Conservation (phyloP, 2,888 invertebrate genomes). For the Nebria brevicollis region DNA sequence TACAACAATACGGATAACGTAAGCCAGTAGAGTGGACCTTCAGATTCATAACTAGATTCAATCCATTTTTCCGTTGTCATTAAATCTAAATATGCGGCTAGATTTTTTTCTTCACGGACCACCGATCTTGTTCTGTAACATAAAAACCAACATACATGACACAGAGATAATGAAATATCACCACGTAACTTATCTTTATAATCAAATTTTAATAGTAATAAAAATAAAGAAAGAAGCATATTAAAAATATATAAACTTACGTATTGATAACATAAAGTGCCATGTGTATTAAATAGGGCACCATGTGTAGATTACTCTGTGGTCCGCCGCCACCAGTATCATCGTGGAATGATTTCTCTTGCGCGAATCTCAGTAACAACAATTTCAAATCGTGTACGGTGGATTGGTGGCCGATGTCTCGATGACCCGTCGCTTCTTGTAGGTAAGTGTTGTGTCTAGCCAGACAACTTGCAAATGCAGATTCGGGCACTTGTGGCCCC, state of each 20-base stretch:
- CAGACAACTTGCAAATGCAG: conserved; percentile 91
- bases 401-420: conserved; percentile 82
- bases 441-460: conserved; percentile 91
- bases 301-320: conserved; percentile 96
- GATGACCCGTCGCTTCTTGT: conserved; percentile 75
- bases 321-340: conserved; percentile 98
- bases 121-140: conserved; percentile 74
- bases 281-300: conserved; percentile 94
- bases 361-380: conserved; percentile 86
- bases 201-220: too few relatives aligned
- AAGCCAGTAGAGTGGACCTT: conserved; percentile 90
- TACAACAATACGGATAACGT: conserved; percentile 83
- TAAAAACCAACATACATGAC: conserved; percentile 20
- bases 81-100: conserved; percentile 78
- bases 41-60: conserved; percentile 88
- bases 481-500: conserved; percentile 94
- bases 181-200: too few relatives aligned
- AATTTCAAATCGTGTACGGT: conserved; percentile 95
- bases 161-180: not conserved
- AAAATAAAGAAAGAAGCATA: too few relatives aligned
- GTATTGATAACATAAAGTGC: conserved; percentile 94
- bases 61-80: conserved; percentile 73
- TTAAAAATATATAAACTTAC: conserved; percentile 61
- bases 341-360: conserved; percentile 95
- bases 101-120: conserved; percentile 80